Base-by-base conservation (phyloP, 2,797 vertebrate genomes). In the Chrosomus eos region DNA sequence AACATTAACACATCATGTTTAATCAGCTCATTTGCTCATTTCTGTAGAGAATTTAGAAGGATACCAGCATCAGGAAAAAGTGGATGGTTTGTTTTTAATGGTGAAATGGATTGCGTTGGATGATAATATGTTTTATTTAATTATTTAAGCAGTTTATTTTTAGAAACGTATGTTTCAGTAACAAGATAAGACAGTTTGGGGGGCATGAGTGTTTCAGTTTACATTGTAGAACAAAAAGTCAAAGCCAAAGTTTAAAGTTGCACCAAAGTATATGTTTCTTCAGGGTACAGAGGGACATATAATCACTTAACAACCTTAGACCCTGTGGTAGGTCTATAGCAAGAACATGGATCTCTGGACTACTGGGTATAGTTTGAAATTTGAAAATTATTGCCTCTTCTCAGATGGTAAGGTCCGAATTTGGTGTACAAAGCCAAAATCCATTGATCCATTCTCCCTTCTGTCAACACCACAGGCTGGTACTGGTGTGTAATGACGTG, bases 361-460 rank as follows among this genome's bases (percentile, higher is more conserved):
- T 38, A 31, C 38, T 48, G 71, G 38, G 21, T 31, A 82, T 16
- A 62, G 38, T n/a, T 48, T 28, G 28, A 73, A 82, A 73, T 31
- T 26, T 3, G 36, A 48, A n/a, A 73, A 73, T 62, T 18, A 51
- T 33, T 66, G 31, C 45, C 64, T 53, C 28, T 43, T 62, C 21
- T 48, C 80, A 82, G 80, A 82, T 82, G 80, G 72, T 55, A 36
- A 51, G 31, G 72, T 75, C 72, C 55, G 72, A 75, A 75, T 55
- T 75, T 55, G 72, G 55, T 73, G 55, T 51, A 48, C 80, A 58
- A 62, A 77, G 72, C 73, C 62, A 4, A 64, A 68, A 84, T 76
- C 62, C 62, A 67, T 83, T 43, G 40, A 76, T 77, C n/a, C 48
- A 58, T 43, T 48, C 7, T 78, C 45, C 82, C 74, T 71, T 84